Evolutionary conservation across 1,140 invertebrate species (phyloP), one percentile per base, ranked within the genome.

Genomic region (Lucilia sericata): DNA sequence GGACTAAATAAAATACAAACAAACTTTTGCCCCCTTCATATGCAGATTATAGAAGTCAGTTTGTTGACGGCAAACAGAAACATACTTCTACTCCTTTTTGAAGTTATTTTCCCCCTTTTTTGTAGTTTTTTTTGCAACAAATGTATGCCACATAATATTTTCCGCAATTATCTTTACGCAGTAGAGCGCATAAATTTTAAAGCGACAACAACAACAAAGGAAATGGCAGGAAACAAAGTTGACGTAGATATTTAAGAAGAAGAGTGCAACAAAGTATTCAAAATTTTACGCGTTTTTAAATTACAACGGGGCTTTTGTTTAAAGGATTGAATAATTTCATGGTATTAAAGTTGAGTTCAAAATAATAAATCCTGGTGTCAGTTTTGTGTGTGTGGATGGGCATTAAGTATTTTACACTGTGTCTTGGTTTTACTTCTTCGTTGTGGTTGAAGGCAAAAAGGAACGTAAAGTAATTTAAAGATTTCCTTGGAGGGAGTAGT

Each of bases 181-280:
- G 65, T 70, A 21, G 65, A 70, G 65, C 65, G 65, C 65, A 70
- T 70, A 70, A 70, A 70, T 70, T n/a, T 70, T 70, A 70, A 70
- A 70, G 9, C 65, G 3, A 65, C 60, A 19, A 65, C 60, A 65
- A 65, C 60, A 65, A 65, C 14, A 65, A 70, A 70, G 65, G 65
- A 70, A 70, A 42, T 8, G 42, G 42, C 19, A 21, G 21, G 65
- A 9, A 21, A 30, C 25, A 30, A 30, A 30, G 25, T 30, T 30
- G 25, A 30, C 25, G 25, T 30, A 30, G 25, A 30, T 30, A 3
- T 30, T 30, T 30, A 30, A 60, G n/a, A 60, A n/a, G 55, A 60
- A 60, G 55, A 17, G 5, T 70, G 65, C 65, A 70, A 70, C 65
- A 70, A 70, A 70, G 65, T 70, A 70, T 70, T 70, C 55, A 70